phyloP scores from a whole-genome alignment of 2,888 invertebrate genomes.

The Ichneumoninae sp. region DNA sequence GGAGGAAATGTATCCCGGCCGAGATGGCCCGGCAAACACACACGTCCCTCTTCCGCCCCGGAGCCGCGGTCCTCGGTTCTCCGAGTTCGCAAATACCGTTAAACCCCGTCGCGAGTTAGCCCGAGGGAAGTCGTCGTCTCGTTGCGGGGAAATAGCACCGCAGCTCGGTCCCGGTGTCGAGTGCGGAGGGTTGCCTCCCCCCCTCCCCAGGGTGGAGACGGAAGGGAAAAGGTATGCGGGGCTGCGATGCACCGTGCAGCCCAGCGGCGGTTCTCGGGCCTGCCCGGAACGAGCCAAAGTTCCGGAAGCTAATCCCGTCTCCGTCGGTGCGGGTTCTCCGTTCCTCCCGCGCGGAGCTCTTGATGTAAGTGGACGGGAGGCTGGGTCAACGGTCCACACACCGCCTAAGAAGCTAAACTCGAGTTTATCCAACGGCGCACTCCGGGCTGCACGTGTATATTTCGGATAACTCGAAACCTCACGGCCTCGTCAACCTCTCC shows the following conservation, averaged over 20 bases:
- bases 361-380: slow-evolving; percentile 44
- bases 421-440: slow-evolving; percentile 23
- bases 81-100: slow-evolving; percentile 43
- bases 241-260: neutral
- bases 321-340: neutral
- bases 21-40: slow-evolving; percentile 2
- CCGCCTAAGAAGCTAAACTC: slow-evolving; percentile 42
- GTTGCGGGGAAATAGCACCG: slow-evolving; percentile 34
- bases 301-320: slow-evolving; percentile 19
- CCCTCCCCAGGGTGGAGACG: neutral
- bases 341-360: neutral
- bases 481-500: slow-evolving; percentile 33
- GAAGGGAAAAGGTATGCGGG: neutral
- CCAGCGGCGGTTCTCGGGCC: slow-evolving; percentile 21
- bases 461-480: slow-evolving; percentile 31
- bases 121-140: slow-evolving; percentile 27
- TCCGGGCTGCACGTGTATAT: neutral
- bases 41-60: neutral
- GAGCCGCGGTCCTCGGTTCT: neutral
- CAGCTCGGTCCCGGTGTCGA: slow-evolving; percentile 5
- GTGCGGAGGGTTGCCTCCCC: neutral
- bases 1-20: slow-evolving; percentile 10
- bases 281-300: slow-evolving; percentile 27
- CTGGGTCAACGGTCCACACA: slow-evolving; percentile 21
- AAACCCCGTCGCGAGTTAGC: slow-evolving; percentile 43